Evolutionary conservation across 92 coral and sea anemone species (phyloP), one percentile per base, ranked within the genome.

Genomic region (Nematostella vectensis): DNA sequence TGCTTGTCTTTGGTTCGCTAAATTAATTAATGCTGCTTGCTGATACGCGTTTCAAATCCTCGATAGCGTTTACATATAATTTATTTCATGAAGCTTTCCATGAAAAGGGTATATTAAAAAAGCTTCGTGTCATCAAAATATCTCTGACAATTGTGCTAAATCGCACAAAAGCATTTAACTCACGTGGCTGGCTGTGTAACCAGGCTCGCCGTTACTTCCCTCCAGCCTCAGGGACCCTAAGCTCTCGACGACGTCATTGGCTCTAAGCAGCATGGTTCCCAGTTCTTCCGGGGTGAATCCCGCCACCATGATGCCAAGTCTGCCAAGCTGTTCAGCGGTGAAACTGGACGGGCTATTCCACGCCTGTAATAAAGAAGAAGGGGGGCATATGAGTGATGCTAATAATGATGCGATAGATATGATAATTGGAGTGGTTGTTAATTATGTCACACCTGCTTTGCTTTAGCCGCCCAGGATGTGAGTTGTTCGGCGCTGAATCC

Each of bases 241-340:
- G 61, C 85, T 83, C 59, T 83, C 93, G 28, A 83, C 77, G 21
- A 77, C 93, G 22, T 83, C 93, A 42, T 68, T 61, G 17, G 78
- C 42, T 19, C 54, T 52, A 3, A 83, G 64, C 45, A 40, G 19
- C 81, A 83, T 77, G 21, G 47, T 44, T 2, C 70, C 70, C 20
- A 83, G 55, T 3, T 83, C 81, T 9, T 61, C 71, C 28, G 68
- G 54, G 25, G 65, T 67, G 58, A 83, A 83, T 11, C 85, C 93
- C 20, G 63, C 60, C 0, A 85, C 80, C 15, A 83, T 72, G 11
- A 65, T 75, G 20, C 79, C 79, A 3, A 83, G 74, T 45, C 68
- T 50, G 42, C 71, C 69, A n/a, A 83, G 80, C 70, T 83, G 78
- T 15, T 77, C 93, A 22, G 83, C 62, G 2, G 85, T 83, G 48